Evolutionary conservation across 1,140 invertebrate species (phyloP).

Genomic region (Venustaconcha ellipsiformis): DNA sequence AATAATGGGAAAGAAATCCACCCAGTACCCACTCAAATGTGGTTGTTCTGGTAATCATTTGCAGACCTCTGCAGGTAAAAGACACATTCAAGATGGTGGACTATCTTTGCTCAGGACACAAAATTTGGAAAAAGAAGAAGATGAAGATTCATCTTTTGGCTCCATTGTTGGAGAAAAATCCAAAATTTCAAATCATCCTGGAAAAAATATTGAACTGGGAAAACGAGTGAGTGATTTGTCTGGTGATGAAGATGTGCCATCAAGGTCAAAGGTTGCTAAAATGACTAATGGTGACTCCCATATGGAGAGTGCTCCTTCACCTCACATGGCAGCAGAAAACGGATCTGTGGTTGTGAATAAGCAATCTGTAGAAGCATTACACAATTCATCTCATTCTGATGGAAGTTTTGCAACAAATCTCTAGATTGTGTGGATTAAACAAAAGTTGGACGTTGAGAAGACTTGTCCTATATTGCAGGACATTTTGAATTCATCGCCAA

Average conservation of each 20-base stretch:
- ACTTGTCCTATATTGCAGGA: too few relatives aligned
- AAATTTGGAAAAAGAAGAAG: conserved; percentile 2
- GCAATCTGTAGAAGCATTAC: too few relatives aligned
- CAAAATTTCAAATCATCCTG: conserved; percentile 1
- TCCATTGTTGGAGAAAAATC: not conserved
- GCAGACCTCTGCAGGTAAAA: not conserved
- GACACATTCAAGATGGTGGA: not conserved
- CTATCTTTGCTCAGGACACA: not conserved
- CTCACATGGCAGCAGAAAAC: too few relatives aligned
- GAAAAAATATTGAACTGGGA: conserved; percentile 13
- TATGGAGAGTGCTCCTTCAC: not conserved
- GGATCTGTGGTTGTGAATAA: too few relatives aligned
- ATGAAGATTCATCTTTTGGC: not conserved
- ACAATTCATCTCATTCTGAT: too few relatives aligned
- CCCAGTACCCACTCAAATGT: not conserved
- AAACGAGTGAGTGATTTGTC: conserved; percentile 10
- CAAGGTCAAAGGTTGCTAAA: conserved; percentile 26
- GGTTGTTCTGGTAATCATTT: conserved; percentile 3
- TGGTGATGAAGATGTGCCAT: not conserved
- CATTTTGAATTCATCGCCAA: too few relatives aligned
- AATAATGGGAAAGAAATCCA: not conserved
- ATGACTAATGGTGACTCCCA: conserved; percentile 32
- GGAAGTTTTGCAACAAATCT: too few relatives aligned
- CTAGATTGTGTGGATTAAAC: too few relatives aligned
- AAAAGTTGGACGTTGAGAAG: too few relatives aligned